These are phyloP conservation scores for Paedocypris sp. DNA, from an alignment of 2,113 vertebrate species.

Conservation along the genomic window DNA sequence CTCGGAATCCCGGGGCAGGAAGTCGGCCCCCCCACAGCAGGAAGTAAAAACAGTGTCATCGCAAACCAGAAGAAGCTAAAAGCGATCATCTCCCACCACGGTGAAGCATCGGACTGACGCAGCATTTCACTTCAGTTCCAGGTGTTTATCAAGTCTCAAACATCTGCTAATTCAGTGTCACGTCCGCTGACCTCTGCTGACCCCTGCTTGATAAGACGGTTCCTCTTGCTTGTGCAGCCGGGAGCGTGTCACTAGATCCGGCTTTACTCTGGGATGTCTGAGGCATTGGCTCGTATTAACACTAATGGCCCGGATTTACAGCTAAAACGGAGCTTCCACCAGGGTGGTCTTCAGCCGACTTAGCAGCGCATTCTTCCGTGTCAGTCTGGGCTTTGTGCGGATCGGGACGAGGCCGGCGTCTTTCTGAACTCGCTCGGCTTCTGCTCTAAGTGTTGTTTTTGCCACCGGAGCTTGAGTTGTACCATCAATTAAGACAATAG, in stretches of 20 bases:
- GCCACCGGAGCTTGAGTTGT: constrained; percentile 22
- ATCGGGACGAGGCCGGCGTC: constrained; percentile 36
- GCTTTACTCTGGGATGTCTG: constrained; percentile 47
- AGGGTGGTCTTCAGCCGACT: constrained; percentile 53
- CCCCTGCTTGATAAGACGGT: constrained; percentile 12
- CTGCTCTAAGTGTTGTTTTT: constrained; percentile 14
- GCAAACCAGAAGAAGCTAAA: too few relatives aligned
- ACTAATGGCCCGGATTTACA: constrained; percentile 58
- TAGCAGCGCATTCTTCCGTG: constrained; percentile 46
- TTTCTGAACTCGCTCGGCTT: constrained; percentile 19
- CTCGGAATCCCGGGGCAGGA: too few relatives aligned
- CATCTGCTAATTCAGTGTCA: neutral
- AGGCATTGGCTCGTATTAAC: constrained; percentile 52
- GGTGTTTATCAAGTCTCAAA: neutral
- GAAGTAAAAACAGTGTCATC: too few relatives aligned
- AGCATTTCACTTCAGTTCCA: too few relatives aligned
- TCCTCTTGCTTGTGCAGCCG: constrained; percentile 10
- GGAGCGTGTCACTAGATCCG: constrained; percentile 25
- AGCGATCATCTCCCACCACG: too few relatives aligned
- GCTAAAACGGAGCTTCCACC: constrained; percentile 55
- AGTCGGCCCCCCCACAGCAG: too few relatives aligned
- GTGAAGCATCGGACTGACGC: too few relatives aligned
- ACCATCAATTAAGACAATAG: constrained; percentile 19
- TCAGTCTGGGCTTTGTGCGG: constrained; percentile 41
- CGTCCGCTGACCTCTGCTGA: constrained; percentile 28